Conservation (phyloP, 2,888 invertebrate species). For the Megalurothrips usitatus region DNA sequence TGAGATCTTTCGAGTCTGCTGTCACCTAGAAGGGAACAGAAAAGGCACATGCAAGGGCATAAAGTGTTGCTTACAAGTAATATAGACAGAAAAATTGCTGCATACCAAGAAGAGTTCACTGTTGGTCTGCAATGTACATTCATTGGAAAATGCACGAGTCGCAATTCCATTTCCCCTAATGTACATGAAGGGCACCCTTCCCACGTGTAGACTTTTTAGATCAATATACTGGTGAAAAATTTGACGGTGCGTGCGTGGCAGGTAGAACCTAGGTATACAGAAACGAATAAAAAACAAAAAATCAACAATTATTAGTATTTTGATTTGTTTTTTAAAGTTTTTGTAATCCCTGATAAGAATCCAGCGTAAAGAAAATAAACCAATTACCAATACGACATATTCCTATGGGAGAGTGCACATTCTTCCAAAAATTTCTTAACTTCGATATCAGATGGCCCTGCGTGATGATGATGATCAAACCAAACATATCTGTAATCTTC, state of each 20-base stretch:
- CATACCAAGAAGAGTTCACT: constrained; percentile 6
- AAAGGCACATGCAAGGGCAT: no score
- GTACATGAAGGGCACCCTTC: constrained; percentile 8
- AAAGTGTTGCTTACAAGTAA: no score
- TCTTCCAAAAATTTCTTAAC: not conserved
- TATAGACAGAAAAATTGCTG: not conserved
- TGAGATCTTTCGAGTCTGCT: not conserved
- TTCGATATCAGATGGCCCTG: constrained; percentile 18
- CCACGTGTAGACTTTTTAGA: not conserved
- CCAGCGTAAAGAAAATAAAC: not conserved
- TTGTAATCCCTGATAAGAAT: no score
- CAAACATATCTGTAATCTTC: constrained; percentile 18
- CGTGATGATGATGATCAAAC: not conserved
- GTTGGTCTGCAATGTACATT: constrained; percentile 12
- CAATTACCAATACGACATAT: constrained; percentile 1
- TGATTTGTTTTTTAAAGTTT: no score
- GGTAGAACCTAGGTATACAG: not conserved
- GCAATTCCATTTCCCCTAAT: not conserved
- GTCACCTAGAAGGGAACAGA: not conserved
- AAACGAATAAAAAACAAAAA: constrained; percentile 7
- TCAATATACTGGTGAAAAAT: not conserved
- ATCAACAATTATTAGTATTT: not conserved
- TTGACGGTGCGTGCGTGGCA: not conserved
- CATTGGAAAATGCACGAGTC: not conserved
- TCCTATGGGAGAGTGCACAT: not conserved